Evolutionary conservation across 2,888 invertebrate genomes (phyloP).

Genomic region (Pristionchus mayeri): DNA sequence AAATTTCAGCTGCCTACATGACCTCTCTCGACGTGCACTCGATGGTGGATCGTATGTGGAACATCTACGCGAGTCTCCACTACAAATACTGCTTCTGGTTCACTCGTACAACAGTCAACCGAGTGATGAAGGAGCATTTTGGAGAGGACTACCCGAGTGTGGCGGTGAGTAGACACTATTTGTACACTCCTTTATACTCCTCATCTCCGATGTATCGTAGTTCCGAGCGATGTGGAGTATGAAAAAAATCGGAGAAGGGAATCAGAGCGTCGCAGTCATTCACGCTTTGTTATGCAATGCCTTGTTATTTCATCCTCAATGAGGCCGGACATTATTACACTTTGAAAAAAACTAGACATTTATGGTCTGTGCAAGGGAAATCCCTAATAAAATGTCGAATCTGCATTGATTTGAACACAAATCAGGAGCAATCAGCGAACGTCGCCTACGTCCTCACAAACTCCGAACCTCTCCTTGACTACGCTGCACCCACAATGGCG

Average conservation of each 20-base stretch:
- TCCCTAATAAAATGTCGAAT: too few relatives aligned
- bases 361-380: not conserved
- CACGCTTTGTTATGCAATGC: too few relatives aligned
- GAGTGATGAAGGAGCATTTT: not conserved
- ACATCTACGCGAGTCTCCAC: not conserved
- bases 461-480: constrained; percentile 15
- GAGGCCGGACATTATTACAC: not conserved
- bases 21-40: constrained; percentile 7
- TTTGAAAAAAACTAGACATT: not conserved
- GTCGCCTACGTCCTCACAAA: not conserved
- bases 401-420: too few relatives aligned
- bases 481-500: not conserved
- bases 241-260: not conserved
- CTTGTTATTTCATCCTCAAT: too few relatives aligned
- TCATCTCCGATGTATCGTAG: too few relatives aligned
- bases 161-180: not conserved
- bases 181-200: too few relatives aligned
- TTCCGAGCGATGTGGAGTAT: too few relatives aligned
- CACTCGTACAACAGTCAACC: not conserved
- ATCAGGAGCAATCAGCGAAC: not conserved
- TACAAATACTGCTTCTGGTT: too few relatives aligned
- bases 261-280: not conserved
- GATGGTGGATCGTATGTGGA: constrained; percentile 3
- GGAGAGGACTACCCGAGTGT: not conserved
- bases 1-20: not conserved